Conservation (phyloP, 2,797 vertebrate species). For the Synaphobranchus kaupii region DNA sequence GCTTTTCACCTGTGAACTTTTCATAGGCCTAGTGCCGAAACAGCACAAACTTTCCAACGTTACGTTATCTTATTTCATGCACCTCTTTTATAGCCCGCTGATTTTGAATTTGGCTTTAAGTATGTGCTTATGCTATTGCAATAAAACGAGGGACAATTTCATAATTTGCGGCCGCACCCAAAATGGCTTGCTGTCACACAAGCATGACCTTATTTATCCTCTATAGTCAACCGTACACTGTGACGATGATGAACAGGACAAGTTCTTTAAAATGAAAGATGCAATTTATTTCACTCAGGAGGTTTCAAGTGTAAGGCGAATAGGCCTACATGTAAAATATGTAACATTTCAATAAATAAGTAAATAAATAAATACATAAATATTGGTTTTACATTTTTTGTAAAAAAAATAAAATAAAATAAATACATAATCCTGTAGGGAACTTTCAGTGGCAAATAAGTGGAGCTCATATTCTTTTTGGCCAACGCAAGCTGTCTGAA, state of each 20-base stretch:
- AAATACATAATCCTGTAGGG: slow-evolving; percentile 16
- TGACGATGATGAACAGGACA: not conserved
- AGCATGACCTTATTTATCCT: not conserved
- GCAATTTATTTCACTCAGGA: not conserved
- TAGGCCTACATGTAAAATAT: not conserved
- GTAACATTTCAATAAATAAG: too few species aligned
- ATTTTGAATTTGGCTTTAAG: not conserved
- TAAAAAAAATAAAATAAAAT: slow-evolving; percentile 23
- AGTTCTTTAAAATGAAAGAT: not conserved
- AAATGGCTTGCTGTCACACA: not conserved
- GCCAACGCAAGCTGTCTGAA: slow-evolving; percentile 12
- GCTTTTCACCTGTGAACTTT: too few species aligned
- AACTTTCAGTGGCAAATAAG: not conserved
- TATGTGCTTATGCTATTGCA: not conserved
- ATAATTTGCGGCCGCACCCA: not conserved
- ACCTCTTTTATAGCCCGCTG: not conserved
- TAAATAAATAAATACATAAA: not conserved
- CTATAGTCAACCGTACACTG: not conserved
- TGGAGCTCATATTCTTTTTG: not conserved
- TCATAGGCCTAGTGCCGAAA: not conserved
- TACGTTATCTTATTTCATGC: not conserved
- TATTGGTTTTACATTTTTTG: not conserved
- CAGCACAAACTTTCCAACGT: too few species aligned
- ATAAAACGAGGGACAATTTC: not conserved
- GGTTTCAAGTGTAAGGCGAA: not conserved